These are phyloP conservation scores for Martes martes DNA, from an alignment of 2,113 vertebrate genomes.

Conservation along the genomic window DNA sequence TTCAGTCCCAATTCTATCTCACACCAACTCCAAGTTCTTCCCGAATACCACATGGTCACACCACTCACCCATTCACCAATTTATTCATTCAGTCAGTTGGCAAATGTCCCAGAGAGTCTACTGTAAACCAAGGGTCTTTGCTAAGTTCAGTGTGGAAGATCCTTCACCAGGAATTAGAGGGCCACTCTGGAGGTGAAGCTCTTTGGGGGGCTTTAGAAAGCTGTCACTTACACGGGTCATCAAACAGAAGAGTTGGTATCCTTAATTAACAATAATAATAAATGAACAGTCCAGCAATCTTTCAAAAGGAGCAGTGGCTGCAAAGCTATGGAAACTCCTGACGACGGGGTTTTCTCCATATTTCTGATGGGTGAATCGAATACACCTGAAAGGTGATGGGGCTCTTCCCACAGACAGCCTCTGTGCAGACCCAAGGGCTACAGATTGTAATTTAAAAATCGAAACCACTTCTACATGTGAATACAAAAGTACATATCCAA, in stretches of 20 bases:
- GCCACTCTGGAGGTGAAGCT: background rate
- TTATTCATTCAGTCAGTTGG: background rate
- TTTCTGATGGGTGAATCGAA: background rate
- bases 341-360: background rate
- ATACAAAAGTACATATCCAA: background rate
- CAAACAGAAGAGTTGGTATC: background rate
- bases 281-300: background rate
- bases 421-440: background rate
- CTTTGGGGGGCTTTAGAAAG: background rate
- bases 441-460: background rate
- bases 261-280: background rate
- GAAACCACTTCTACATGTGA: background rate
- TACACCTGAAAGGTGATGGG: background rate
- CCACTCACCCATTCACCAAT: background rate
- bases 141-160: background rate
- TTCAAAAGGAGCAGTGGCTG: background rate
- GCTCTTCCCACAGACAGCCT: background rate
- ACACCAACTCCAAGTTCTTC: background rate
- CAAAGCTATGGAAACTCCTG: background rate
- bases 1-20: background rate
- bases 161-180: background rate
- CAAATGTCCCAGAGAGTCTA: background rate
- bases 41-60: background rate
- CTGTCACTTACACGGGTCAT: background rate
- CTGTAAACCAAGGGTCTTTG: background rate